Base-by-base conservation (phyloP, 2,888 invertebrate genomes). In the Syritta pipiens region DNA sequence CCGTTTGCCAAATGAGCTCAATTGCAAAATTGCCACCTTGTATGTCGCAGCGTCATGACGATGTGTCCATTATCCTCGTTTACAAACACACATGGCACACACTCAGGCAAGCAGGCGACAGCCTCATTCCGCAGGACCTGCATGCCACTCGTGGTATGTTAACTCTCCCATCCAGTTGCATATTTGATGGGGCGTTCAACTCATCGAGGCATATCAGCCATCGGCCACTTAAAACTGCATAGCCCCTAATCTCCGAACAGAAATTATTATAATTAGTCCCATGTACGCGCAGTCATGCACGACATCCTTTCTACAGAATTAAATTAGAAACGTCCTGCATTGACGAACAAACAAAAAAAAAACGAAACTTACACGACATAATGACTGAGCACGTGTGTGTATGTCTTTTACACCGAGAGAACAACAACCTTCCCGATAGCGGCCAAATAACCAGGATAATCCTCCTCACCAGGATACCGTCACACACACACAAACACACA, bases 261-360 rank as follows among this genome's bases (percentile, higher is more conserved):
- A 75, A 81, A 75, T 81, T 81, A 75, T 81, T 69, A 74, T 81
- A 75, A 81, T 81, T 81, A 75, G 68, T 75, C 53, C 69, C 81
- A 48, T 81, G 81, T 75, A 81, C 75, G 75, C 24, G 26, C 75
- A 68, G 68, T 74, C 81, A 81, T 68, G 81, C 81, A 81, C 59
- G 24, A 69, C 74, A 75, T 81, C 81, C 81, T 81, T 75, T 81
- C 69, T 68, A 53, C 75, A 51, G 75, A 75, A 81, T 81, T 75
- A 81, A 75, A 75, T 81, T 81, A 74, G 74, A 74, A 79, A 62
- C 35, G 62, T 74, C 49, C 67, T 72, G 59, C 28, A 26, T 46
- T n/a, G n/a, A n/a, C n/a, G n/a, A n/a, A n/a, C n/a, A n/a, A n/a
- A n/a, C 55, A 62, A 75, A 60, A 62, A 79, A 67, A 28, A 60